phyloP scores from a whole-genome alignment of 2,888 invertebrate genomes.

The Disparrhopalites patrizii region DNA sequence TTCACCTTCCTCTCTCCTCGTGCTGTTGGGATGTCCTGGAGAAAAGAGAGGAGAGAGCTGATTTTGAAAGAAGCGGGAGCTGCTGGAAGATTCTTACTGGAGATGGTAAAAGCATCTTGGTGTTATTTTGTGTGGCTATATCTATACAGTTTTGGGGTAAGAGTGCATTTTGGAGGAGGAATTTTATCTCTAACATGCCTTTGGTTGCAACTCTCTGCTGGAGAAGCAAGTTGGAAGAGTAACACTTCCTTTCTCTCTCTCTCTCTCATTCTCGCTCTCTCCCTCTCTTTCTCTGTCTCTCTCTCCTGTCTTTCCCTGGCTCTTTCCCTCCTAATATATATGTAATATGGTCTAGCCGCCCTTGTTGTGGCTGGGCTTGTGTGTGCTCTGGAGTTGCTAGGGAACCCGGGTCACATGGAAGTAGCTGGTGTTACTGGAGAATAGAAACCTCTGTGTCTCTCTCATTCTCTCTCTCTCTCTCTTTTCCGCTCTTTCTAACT shows the following conservation, averaged over 20 bases:
- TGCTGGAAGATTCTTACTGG: too few species aligned
- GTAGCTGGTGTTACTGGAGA: neutral
- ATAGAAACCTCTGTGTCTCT: neutral
- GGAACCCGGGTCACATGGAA: conserved; percentile 23
- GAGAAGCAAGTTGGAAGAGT: neutral
- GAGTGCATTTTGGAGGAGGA: too few species aligned
- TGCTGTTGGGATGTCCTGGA: too few species aligned
- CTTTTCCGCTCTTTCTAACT: neutral
- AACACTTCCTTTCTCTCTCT: too few species aligned
- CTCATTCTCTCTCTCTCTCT: neutral
- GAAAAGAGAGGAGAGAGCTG: too few species aligned
- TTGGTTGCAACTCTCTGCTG: neutral
- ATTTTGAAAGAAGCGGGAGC: too few species aligned
- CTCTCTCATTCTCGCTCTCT: conserved; percentile 11
- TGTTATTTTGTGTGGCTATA: too few species aligned
- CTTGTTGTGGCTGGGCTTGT: conserved; percentile 29
- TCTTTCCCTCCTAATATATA: neutral
- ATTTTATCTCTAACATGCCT: neutral
- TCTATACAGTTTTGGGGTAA: too few species aligned
- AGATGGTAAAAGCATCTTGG: too few species aligned
- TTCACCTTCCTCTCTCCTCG: too few species aligned
- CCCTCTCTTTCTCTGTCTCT: neutral
- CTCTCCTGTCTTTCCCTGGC: too few species aligned
- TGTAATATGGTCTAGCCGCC: neutral
- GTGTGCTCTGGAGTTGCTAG: conserved; percentile 32